Evolutionary conservation across 2,797 vertebrate genomes (phyloP).

Genomic region (Hypotaenidia philippensis): DNA sequence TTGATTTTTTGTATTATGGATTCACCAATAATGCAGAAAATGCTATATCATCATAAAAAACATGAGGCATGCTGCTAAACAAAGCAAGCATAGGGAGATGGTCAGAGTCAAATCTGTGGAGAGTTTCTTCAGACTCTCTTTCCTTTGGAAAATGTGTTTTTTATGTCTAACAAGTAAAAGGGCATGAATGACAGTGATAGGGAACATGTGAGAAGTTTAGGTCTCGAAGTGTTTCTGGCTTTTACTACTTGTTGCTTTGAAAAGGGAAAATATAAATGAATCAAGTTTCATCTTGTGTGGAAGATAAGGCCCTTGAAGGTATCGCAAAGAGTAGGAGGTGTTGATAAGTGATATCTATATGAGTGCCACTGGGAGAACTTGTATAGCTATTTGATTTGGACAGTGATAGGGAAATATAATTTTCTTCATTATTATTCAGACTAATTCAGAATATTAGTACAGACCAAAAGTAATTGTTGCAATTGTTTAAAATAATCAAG

Average conservation of each 20-base stretch:
- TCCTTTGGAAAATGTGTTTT: neutral
- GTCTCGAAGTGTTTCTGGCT: neutral
- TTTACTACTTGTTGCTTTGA: neutral
- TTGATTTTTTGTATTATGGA: neutral
- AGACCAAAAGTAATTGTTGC: slow-evolving; percentile 49
- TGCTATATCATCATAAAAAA: neutral
- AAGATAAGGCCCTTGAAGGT: slow-evolving; percentile 36
- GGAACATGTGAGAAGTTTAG: neutral
- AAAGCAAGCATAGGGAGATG: neutral
- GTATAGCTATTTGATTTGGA: slow-evolving; percentile 15
- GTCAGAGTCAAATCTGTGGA: neutral
- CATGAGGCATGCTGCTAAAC: neutral
- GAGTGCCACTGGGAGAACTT: slow-evolving; percentile 22
- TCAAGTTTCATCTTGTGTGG: slow-evolving; percentile 33
- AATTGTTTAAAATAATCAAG: slow-evolving; percentile 36
- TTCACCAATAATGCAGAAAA: neutral
- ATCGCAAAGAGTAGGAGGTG: slow-evolving; percentile 28
- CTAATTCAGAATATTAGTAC: slow-evolving; percentile 16
- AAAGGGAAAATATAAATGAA: slow-evolving; percentile 7
- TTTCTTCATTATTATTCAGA: slow-evolving; percentile 25
- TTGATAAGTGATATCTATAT: neutral
- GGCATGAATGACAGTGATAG: neutral
- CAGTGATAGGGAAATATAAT: neutral
- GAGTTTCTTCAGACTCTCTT: neutral
- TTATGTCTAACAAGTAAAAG: neutral